These are phyloP conservation scores for Ashinkailepas kermadecensis DNA, from an alignment of 2,888 invertebrate genomes.

Conservation along the genomic window DNA sequence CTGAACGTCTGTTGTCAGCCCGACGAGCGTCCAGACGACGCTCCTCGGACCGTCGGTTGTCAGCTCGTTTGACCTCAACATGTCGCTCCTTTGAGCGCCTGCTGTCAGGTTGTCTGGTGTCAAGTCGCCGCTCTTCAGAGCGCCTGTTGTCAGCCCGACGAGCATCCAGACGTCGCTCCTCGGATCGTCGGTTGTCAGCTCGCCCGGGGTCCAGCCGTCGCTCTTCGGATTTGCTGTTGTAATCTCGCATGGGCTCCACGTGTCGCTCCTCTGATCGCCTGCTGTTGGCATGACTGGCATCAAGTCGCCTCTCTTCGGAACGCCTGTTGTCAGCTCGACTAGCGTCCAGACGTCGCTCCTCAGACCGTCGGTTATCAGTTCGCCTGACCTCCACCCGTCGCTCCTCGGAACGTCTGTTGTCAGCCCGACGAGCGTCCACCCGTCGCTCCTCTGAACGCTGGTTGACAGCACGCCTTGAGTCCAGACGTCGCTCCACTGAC, in stretches of 20 bases:
- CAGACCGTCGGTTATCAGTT: neutral
- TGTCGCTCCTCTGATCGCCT: neutral
- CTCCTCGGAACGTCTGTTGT: neutral
- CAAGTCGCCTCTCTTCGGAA: neutral
- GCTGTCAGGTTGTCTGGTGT: too few species aligned
- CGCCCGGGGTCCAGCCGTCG: neutral
- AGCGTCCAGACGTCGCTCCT: neutral
- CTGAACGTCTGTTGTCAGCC: neutral
- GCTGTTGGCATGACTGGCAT: neutral
- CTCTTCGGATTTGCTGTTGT: neutral
- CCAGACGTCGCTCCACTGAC: neutral
- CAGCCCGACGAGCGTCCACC: neutral
- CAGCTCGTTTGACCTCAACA: too few species aligned
- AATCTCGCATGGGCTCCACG: neutral
- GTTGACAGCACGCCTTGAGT: neutral
- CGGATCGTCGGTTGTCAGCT: neutral
- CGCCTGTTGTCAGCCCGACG: neutral
- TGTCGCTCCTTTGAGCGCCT: too few species aligned
- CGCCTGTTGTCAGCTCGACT: neutral
- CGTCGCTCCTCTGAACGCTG: neutral
- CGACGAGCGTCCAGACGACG: neutral
- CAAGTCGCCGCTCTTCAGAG: neutral
- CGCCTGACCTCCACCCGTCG: neutral
- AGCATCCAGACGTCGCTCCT: neutral
- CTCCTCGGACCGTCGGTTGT: neutral